Evolutionary conservation across 2,797 vertebrate species (phyloP), one percentile per base, ranked within the genome.

Genomic region (Pseudochaenichthys georgianus): DNA sequence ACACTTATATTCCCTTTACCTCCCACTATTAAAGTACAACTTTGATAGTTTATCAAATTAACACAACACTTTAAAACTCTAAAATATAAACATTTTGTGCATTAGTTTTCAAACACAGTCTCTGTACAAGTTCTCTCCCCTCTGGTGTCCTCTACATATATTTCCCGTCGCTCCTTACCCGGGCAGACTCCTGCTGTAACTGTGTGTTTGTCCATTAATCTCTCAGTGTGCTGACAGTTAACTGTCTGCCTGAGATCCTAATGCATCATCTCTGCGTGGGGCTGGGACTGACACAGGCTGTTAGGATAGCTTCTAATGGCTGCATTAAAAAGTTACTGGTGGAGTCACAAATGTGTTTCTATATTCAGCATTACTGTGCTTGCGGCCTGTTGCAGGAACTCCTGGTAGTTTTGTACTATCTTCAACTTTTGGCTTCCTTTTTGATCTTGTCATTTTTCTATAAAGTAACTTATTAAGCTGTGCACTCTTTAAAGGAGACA

Each of bases 251-350:
- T 77, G 71, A 88, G 81, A 91, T 90, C 80, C 80, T 83, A 88
- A 93, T 91, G 83, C 88, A 88, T 91, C 79, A 84, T 88, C 86
- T 78, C 85, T 75, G 79, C 83, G 82, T 80, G 77, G 52, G 71
- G 72, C 74, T 78, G 78, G 63, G 75, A 81, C 82, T 73, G 83
- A 90, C 83, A 75, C 67, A 75, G 78, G 71, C 61, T 50, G 73
- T 86, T 88, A 89, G 81, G 78, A 71, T 65, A 75, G 62, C 75
- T 71, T 91, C 87, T 88, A 92, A 93, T 89, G 78, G 73, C 78
- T 75, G 87, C 80, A 79, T 85, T 85, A 84, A 84, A 38, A 82
- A 71, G 75, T 84, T 90, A 82, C 82, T 73, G 62, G 70, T 66
- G 70, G 59, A 86, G 64, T 62, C 70, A 68, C 71, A 67, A 38